phyloP scores from a whole-genome alignment of 1,140 invertebrate species.

The Drosophila lini region DNA sequence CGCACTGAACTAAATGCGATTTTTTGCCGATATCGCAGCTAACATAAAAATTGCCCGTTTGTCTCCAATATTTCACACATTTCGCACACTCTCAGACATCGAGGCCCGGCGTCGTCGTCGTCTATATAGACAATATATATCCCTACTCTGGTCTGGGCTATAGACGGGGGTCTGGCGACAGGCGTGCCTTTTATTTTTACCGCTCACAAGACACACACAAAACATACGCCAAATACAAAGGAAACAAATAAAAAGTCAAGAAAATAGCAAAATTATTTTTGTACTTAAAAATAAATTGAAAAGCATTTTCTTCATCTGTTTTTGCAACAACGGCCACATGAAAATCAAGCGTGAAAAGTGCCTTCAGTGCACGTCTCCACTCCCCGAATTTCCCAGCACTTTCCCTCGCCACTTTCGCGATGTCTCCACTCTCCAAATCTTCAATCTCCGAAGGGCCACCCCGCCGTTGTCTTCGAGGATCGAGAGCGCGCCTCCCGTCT shows the following conservation, averaged over 20 bases:
- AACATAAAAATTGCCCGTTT: constrained; percentile 80
- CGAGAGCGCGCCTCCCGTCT: constrained; percentile 6
- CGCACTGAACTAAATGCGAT: constrained; percentile 75
- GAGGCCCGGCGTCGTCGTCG: constrained; percentile 19
- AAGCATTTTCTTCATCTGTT: constrained; percentile 79
- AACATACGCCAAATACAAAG: constrained; percentile 18
- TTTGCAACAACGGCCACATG: constrained; percentile 74
- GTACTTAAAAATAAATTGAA: constrained; percentile 84
- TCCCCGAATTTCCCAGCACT: neutral
- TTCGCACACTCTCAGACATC: constrained; percentile 36
- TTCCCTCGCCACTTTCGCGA: neutral
- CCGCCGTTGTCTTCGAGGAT: constrained; percentile 27
- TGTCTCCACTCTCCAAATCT: constrained; percentile 34
- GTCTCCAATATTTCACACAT: constrained; percentile 82
- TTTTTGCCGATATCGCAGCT: constrained; percentile 56
- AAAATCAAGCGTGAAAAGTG: constrained; percentile 79
- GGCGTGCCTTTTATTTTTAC: constrained; percentile 58
- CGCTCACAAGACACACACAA: constrained; percentile 27
- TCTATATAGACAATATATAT: constrained; percentile 52
- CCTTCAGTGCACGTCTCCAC: neutral
- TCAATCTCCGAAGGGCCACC: constrained; percentile 12
- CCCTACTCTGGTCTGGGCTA: constrained; percentile 32
- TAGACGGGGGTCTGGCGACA: constrained; percentile 41
- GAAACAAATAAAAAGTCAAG: constrained; percentile 23
- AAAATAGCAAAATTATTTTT: constrained; percentile 70